These are phyloP conservation scores for Ophraella communa DNA, from an alignment of 2,888 invertebrate species.

Conservation along the genomic window DNA sequence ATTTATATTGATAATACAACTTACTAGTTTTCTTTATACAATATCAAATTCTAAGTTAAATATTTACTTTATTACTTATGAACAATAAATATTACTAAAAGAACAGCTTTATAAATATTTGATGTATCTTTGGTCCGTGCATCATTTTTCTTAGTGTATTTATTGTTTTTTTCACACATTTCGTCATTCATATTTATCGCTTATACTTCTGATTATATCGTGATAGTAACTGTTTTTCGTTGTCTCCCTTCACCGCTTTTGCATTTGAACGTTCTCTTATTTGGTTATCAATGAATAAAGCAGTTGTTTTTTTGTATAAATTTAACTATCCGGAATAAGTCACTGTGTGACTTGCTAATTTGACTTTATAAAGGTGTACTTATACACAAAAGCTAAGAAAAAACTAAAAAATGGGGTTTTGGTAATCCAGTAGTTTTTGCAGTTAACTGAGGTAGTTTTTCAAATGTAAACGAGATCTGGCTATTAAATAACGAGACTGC, in stretches of 20 bases:
- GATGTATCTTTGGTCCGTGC: no score
- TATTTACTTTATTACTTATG: no score
- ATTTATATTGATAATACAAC: no score
- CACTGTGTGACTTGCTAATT: neutral
- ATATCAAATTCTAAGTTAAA: no score
- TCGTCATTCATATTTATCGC: conserved; percentile 50
- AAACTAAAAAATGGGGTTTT: no score
- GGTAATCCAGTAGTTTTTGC: no score
- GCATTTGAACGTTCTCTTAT: conserved; percentile 16
- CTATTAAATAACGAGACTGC: no score
- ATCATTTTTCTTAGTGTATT: conserved; percentile 2
- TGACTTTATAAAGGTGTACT: neutral
- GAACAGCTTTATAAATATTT: no score
- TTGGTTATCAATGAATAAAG: conserved; percentile 7
- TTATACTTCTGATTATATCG: conserved; percentile 44
- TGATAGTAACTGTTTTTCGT: conserved; percentile 40
- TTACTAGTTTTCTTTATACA: no score
- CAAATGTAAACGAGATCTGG: no score
- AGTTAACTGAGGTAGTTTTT: no score
- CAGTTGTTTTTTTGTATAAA: neutral
- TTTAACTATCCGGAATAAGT: neutral
- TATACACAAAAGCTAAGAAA: no score
- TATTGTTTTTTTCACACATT: conserved; percentile 46
- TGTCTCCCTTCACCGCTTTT: conserved; percentile 11
- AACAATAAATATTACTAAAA: neutral